Percentiles rank a stretch among this genome's conserved stretches.
Evolutionary conservation across 1,140 invertebrate genomes (phyloP).

Genomic region (Drosophila equinoxialis): DNA sequence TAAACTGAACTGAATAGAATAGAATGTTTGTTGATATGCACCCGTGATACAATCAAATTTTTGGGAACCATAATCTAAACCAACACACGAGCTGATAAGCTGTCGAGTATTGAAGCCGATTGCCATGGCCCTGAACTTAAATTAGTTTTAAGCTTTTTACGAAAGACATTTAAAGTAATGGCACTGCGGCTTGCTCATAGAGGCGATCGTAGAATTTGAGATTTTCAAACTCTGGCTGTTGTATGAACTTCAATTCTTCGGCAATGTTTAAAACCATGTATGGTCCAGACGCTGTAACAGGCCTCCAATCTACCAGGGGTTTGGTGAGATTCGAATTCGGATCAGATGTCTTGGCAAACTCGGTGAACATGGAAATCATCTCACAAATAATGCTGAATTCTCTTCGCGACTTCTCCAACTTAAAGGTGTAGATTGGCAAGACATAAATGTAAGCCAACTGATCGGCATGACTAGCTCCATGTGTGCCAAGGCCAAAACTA

Average conservation of each 20-base stretch:
- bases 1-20: too few species aligned
- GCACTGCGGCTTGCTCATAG: conserved; percentile 36
- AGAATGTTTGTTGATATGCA: neutral
- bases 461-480: conserved; percentile 85
- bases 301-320: conserved; percentile 72
- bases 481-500: conserved; percentile 43
- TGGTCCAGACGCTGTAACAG: conserved; percentile 53
- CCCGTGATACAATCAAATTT: too few species aligned
- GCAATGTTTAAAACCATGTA: conserved; percentile 82
- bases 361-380: conserved; percentile 82
- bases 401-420: conserved; percentile 66
- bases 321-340: conserved; percentile 62
- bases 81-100: neutral
- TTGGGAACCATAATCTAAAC: neutral
- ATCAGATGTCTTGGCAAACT: conserved; percentile 81
- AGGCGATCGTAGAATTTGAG: conserved; percentile 63
- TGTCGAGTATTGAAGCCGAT: neutral
- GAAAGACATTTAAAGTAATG: conserved; percentile 34
- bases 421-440: conserved; percentile 76
- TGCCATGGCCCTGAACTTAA: too few species aligned
- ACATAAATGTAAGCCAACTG: conserved; percentile 87
- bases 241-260: conserved; percentile 69
- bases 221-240: conserved; percentile 79
- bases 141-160: too few species aligned
- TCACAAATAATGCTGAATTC: conserved; percentile 78